Base-by-base conservation (phyloP, 2,888 invertebrate species). In the Plagodis pulveraria region DNA sequence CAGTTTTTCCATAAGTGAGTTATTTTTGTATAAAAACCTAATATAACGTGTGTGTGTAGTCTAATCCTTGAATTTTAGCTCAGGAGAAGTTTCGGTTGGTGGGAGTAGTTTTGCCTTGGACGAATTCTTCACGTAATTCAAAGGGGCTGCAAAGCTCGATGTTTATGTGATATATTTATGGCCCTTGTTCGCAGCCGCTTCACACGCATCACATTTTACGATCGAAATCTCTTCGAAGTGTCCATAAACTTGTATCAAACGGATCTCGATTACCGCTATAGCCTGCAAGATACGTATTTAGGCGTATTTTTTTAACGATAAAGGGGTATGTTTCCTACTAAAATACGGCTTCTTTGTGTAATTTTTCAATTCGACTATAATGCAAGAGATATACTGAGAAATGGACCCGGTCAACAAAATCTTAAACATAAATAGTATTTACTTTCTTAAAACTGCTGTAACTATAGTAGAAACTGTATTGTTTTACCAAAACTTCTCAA, bases 191-290 rank as follows among this genome's bases (percentile, higher is more conserved):
- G 56, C 53, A 38, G 48, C 38, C 43, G 50, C 51, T 48, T 53
- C 61, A 46, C 55, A 58, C 63, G 45, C 60, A 56, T 59, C 40
- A 48, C 32, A 32, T 58, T 61, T 67, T 59, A 67, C 65, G 63
- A 65, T n/a, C 53, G 32, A 54, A 64, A 59, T 63, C 54, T 55
- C 32, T 49, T 62, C 47, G 47, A 53, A 63, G 61, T 41, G 56
- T 46, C 54, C 65, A 57, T 67, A 67, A 65, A 67, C 44, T 61
- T 45, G 56, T 50, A 61, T 63, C 60, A 58, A 65, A 65, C 57
- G 52, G 57, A 55, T 58, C 57, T 61, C 65, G 63, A 65, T 65
- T 56, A 62, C 65, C 54, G 45, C 53, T 33, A 12, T 11, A 38
- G 52, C 48, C 38, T n/a, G 11, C 2, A 11, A 53, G 34, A 44